Conservation (phyloP, 2,888 invertebrate genomes). For the Arrhopalites spinosus region DNA sequence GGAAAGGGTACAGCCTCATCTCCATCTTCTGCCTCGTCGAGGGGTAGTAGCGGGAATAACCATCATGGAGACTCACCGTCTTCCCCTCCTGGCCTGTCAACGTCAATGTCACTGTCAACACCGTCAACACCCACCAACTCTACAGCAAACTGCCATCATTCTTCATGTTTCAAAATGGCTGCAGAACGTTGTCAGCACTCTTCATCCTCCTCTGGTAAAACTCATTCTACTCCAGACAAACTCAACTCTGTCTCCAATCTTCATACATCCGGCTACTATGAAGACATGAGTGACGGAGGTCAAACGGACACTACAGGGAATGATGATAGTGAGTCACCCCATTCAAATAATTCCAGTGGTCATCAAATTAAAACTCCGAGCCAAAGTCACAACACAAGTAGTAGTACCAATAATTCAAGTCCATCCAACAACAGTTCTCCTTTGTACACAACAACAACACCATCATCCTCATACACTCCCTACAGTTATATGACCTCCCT, state of each 20-base stretch:
- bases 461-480: not conserved
- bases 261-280: slow-evolving; percentile 31
- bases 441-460: not conserved
- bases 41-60: not conserved
- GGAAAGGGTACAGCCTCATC: slow-evolving; percentile 11
- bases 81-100: slow-evolving; percentile 44
- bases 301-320: slow-evolving; percentile 32
- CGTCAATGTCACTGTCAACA: slow-evolving; percentile 47
- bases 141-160: slow-evolving; percentile 36
- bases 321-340: slow-evolving; percentile 35
- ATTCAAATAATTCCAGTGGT: slow-evolving; percentile 30
- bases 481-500: slow-evolving; percentile 14
- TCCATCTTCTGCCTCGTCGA: slow-evolving; percentile 15
- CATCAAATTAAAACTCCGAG: slow-evolving; percentile 4
- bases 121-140: slow-evolving; percentile 37
- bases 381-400: not conserved
- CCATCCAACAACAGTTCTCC: not conserved
- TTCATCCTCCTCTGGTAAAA: not conserved
- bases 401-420: not conserved
- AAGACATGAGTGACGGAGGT: slow-evolving; percentile 42
- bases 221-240: slow-evolving; percentile 18
- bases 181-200: slow-evolving; percentile 26
- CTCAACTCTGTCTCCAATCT: not conserved
- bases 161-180: slow-evolving; percentile 42
- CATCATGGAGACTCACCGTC: slow-evolving; percentile 38